Base-by-base conservation (phyloP, 2,113 vertebrate species). In the Cephalopterus ornatus region DNA sequence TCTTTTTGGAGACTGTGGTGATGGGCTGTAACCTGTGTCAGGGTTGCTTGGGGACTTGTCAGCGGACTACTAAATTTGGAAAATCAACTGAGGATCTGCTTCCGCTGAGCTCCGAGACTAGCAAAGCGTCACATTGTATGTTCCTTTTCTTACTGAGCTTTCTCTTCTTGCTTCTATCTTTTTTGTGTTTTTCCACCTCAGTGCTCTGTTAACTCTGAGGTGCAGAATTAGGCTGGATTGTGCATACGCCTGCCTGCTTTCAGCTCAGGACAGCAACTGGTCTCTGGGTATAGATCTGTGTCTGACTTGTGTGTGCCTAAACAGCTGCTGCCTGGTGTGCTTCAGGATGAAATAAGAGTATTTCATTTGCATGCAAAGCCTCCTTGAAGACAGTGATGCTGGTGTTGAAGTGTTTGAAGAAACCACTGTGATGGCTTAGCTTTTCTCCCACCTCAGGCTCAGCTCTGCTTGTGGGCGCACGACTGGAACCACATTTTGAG, bases 111-210 rank as follows among this genome's bases (percentile, higher is more conserved):
- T 88, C 47, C 28, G 68, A 39, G 55, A 80, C 33, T 10, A 58
- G 37, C n/a, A 6, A 72, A 82, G 27, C 15, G 42, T 68, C 37
- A 18, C 0, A 0, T 35, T 35, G 0, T 17, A 7, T 8, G 6
- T 20, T 70, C 26, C 32, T 37, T 75, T 95, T 24, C n/a, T 41
- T 58, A 32, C 46, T 35, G 59, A 77, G 17, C 18, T 65, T 2
- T 41, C 33, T 86, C 50, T 67, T 74, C 32, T 59, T 77, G 58
- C 50, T 58, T 47, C 26, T 67, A 0, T 42, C 33, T 44, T 49
- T 49, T 5, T 30, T 65, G 37, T 9, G 8, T 84, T 63, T 74
- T 44, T 47, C 24, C 33, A 17, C 32, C 39, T 88, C 27, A 32
- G 14, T 61, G 37, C 44, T 32, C 22, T 59, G 41, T 46, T 37